A percentile compares a stretch with the other conserved stretches of the same genome.
Evolutionary conservation across 2,797 vertebrate species (phyloP).

Genomic region (Sebastes cheni): DNA sequence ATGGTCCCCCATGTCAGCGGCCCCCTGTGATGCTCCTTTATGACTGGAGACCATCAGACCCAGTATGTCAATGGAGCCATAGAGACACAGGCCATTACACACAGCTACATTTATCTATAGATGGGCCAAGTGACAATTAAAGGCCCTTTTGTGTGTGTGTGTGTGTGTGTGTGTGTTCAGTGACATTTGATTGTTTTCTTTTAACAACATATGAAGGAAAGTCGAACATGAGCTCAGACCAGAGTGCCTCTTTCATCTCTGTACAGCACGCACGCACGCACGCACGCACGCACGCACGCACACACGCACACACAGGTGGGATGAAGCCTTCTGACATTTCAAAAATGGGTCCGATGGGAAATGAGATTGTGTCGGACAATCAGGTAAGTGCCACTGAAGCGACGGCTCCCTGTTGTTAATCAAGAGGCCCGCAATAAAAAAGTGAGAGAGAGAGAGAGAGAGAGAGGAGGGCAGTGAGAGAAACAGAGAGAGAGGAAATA

Average conservation of each 20-base stretch:
- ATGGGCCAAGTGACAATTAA: conserved; percentile 59
- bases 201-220: conserved; percentile 33
- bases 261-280: not conserved
- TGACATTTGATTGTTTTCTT: conserved; percentile 49
- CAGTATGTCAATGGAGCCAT: conserved; percentile 58
- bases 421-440: conserved; percentile 36
- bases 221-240: conserved; percentile 31
- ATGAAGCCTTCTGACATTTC: conserved; percentile 63
- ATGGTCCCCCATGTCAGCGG: conserved; percentile 40
- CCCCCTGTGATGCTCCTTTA: conserved; percentile 44
- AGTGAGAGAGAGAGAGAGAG: not conserved
- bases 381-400: conserved; percentile 44
- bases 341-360: conserved; percentile 57
- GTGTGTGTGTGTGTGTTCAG: not conserved
- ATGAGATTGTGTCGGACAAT: conserved; percentile 68
- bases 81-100: conserved; percentile 65
- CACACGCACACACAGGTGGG: not conserved
- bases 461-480: not conserved
- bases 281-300: not conserved
- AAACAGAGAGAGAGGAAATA: not conserved
- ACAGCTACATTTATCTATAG: conserved; percentile 62
- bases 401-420: conserved; percentile 54
- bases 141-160: conserved; percentile 1
- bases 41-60: conserved; percentile 38
- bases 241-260: conserved; percentile 12